Evolutionary conservation across 2,888 invertebrate species (phyloP).

Genomic region (Nycteola revayana): DNA sequence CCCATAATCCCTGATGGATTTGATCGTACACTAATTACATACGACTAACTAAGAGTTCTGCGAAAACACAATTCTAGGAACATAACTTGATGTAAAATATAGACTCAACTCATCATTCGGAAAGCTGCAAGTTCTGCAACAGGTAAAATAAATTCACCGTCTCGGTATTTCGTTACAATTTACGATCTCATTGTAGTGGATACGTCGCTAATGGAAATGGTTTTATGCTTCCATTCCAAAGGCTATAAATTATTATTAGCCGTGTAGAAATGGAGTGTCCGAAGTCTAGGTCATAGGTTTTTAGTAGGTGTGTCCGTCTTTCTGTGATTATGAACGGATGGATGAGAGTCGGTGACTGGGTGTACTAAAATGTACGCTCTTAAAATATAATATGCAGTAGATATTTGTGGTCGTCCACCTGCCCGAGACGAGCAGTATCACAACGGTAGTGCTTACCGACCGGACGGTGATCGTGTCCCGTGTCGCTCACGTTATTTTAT

Average conservation of each 20-base stretch:
- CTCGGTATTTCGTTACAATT: slow-evolving; percentile 36
- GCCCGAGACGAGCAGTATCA: slow-evolving; percentile 57
- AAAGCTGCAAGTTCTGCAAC: slow-evolving; percentile 33
- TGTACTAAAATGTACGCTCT: slow-evolving; percentile 58
- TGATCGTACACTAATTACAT: slow-evolving; percentile 19
- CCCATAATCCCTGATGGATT: slow-evolving; percentile 30
- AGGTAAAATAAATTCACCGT: slow-evolving; percentile 39
- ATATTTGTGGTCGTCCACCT: slow-evolving; percentile 57
- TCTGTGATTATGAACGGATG: slow-evolving; percentile 22
- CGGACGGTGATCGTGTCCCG: slow-evolving; percentile 45
- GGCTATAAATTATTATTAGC: slow-evolving; percentile 31
- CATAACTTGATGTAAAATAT: slow-evolving; percentile 25
- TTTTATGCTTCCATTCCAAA: slow-evolving; percentile 35
- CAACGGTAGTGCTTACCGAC: slow-evolving; percentile 51
- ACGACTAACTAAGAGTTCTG: slow-evolving; percentile 6
- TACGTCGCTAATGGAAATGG: slow-evolving; percentile 42
- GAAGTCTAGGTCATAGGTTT: slow-evolving; percentile 29
- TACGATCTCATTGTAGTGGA: slow-evolving; percentile 33
- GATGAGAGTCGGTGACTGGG: slow-evolving; percentile 43
- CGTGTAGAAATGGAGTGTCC: slow-evolving; percentile 7
- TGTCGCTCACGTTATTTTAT: slow-evolving; percentile 40
- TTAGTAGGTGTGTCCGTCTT: slow-evolving; percentile 22
- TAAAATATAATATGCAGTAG: slow-evolving; percentile 68
- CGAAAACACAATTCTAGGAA: slow-evolving; percentile 5
- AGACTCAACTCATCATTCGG: slow-evolving; percentile 32